Base-by-base conservation (phyloP, 2,113 vertebrate genomes). In the Apodemus sylvaticus region DNA sequence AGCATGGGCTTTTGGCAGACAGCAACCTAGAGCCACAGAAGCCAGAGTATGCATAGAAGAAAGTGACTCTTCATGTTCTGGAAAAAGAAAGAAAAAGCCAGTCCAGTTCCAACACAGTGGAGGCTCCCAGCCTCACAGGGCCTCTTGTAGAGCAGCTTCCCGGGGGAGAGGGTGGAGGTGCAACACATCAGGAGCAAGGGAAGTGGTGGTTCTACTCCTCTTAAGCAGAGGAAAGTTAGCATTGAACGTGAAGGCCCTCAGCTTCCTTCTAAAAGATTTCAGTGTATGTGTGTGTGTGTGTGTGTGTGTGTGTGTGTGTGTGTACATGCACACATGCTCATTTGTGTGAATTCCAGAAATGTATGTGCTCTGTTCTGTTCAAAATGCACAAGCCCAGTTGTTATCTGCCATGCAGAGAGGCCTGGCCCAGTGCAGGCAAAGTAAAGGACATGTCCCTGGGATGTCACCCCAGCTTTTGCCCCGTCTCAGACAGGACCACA, bases 391-490 rank as follows among this genome's bases (percentile, higher is more conserved):
- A 36, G 7, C 60, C 45, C 39, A 79, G n/a, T 45, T 3, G 45
- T 22, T 34, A 36, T 68, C 29, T 29, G 26, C 64, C 51, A 55
- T 13, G 64, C 14, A 4, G 14, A 71, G 51, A 31, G 24, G 24
- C 31, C 5, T 66, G 14, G 60, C 31, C 19, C 55, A 45, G 26
- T 36, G 42, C n/a, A 36, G 42, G 13, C 3, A 8, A 12, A 45
- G 58, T 51, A 42, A 13, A 0, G 0, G 51, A 0, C 0, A 5
- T 1, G 48, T n/a, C 60, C 14, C 51, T 51, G 79, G 34, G 16
- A 4, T 9, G 17, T 5, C 10, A 3, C 11, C 36, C 17, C 24
- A 34, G 55, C 0, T 1, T 34, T 19, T 3, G 4, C 51, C 51
- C 51, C 20, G 12, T 60, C 26, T 89, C n/a, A 10, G 70, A 42